Base-by-base conservation (phyloP, 2,888 invertebrate species). In the Drosophila kanekoi region DNA sequence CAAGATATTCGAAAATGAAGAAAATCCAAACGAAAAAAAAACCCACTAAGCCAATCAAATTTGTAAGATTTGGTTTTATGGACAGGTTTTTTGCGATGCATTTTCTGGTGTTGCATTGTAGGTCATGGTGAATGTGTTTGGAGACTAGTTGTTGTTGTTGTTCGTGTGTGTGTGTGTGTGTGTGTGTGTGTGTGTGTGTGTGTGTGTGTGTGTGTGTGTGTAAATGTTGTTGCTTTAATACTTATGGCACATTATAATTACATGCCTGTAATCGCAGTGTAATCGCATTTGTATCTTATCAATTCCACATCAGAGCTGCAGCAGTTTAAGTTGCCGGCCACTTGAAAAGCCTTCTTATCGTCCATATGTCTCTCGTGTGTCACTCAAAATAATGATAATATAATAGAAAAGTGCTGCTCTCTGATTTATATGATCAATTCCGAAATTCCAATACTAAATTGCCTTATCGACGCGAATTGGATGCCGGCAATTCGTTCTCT, bases 91-190 rank as follows among this genome's bases (percentile, higher is more conserved):
- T 20, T 28, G 43, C 59, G 28, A 45, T 74, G 53, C 57, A 73
- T 66, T 75, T 56, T 41, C 23, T 13, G 9, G 28, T 9, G 9
- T 33, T 16, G 40, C 38, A 66, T 83, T 81, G 77, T 88, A 70
- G 83, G 85, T 86, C 89, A 88, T 77, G 85, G 87, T 79, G 71
- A 77, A 74, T 77, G 56, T 77, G 72, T 69, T 70, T 60, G 38
- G 61, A 52, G 28, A 69, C 57, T 10, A 54, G 44, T 14, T 47
- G 4, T 20, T 54, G 33, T 40, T 49, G 11, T 38, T 57, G 14
- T 48, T 45, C 20, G 28, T 56, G 23, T 20, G 35, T 14, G 16
- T 16, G 11, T 38, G 48, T 28, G 9, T 38, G 20, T 35, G 14
- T 57, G 41, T 23, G 11, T 40, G 61, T 38, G 32, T 35, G 28